Conservation (phyloP, 2,113 vertebrate species). For the Pelmatolapia mariae region DNA sequence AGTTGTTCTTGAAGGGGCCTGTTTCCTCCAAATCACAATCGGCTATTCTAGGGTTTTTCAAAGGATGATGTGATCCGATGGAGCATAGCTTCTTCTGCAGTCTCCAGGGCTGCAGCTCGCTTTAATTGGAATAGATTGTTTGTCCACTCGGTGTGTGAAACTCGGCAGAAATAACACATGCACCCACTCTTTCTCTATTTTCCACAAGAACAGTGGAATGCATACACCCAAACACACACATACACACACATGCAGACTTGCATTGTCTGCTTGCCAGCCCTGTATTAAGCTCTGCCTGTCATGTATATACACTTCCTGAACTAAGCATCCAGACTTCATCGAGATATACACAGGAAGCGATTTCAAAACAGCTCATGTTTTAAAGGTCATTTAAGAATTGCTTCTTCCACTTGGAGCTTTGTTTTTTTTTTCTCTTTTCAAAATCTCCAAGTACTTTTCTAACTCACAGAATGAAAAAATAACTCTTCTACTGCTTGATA, state of each 20-base stretch:
- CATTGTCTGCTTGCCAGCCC: neutral
- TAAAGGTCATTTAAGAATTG: neutral
- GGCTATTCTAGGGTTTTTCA: constrained; percentile 41
- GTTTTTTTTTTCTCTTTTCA: neutral
- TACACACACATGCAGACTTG: neutral
- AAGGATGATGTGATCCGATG: constrained; percentile 58
- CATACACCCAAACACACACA: neutral
- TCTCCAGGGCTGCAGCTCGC: constrained; percentile 30
- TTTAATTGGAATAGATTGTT: constrained; percentile 74
- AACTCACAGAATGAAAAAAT: neutral
- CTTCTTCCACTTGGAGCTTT: neutral
- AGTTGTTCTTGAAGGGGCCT: constrained; percentile 38
- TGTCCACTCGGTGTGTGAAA: constrained; percentile 56
- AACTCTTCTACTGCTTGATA: neutral
- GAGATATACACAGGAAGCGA: neutral
- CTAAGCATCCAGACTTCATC: neutral
- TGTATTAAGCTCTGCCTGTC: neutral
- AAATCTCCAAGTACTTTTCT: neutral
- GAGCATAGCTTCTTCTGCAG: constrained; percentile 35
- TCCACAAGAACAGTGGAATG: neutral
- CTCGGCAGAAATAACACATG: constrained; percentile 50
- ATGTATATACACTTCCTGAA: neutral
- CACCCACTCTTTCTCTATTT: constrained; percentile 1
- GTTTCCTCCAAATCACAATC: constrained; percentile 49
- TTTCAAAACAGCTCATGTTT: neutral